Conservation (phyloP, 30 jellyfish, hydroid and myxozoan species). For the Nemopilema nomurai region DNA sequence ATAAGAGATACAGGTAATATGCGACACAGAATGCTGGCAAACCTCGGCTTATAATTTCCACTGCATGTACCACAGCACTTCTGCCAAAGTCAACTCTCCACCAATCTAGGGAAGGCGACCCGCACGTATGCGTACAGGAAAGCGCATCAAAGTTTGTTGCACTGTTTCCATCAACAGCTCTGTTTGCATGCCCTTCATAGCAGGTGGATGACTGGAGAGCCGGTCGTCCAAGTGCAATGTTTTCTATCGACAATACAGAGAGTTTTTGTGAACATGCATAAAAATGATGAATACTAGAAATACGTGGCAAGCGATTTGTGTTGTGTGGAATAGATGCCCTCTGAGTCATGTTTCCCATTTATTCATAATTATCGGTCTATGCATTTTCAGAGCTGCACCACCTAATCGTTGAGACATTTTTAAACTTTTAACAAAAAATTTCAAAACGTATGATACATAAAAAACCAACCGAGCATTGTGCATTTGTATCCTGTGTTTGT, state of each 20-base stretch:
- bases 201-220: constrained; percentile 1
- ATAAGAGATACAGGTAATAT: too few species aligned
- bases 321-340: too few species aligned
- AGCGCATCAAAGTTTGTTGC: neutral
- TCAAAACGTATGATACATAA: too few species aligned
- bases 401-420: too few species aligned
- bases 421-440: too few species aligned
- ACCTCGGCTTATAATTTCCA: constrained; percentile 34
- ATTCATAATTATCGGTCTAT: too few species aligned
- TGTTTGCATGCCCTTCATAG: neutral
- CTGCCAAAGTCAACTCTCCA: constrained; percentile 36
- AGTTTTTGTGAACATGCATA: too few species aligned
- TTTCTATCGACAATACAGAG: neutral
- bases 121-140: constrained; percentile 5
- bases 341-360: too few species aligned
- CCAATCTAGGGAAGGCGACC: neutral
- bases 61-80: constrained; percentile 26
- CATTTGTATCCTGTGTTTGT: neutral
- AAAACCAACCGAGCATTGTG: neutral
- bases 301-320: too few species aligned
- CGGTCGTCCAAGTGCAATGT: constrained; percentile 49
- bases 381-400: too few species aligned
- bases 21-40: neutral
- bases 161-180: constrained; percentile 47
- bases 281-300: neutral